Conservation (phyloP, 2,888 invertebrate species). For the Drosophila mercatorum region DNA sequence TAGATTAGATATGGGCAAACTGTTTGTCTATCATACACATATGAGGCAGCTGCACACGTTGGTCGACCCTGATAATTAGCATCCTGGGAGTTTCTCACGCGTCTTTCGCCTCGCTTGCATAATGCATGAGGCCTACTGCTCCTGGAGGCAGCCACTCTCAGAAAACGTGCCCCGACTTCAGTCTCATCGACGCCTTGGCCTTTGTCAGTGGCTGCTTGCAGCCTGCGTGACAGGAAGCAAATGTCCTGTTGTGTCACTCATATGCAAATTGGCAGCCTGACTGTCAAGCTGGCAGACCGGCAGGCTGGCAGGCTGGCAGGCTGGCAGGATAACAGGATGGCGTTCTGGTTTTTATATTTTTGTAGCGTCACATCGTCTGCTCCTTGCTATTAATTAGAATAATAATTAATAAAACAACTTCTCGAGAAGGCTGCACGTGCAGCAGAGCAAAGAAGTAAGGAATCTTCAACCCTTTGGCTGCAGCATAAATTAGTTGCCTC, state of each 20-base stretch:
- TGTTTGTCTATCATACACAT: constrained; percentile 1
- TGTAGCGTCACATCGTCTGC: constrained; percentile 38
- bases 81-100: constrained; percentile 67
- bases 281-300: constrained; percentile 32
- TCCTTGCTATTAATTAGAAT: constrained; percentile 77
- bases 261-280: constrained; percentile 75
- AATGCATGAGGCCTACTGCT: constrained; percentile 64
- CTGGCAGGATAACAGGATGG: constrained; percentile 34
- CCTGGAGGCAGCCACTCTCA: constrained; percentile 39
- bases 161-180: constrained; percentile 57
- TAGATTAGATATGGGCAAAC: background rate
- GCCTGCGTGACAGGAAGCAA: constrained; percentile 74
- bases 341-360: constrained; percentile 9
- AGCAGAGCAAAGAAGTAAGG: constrained; percentile 18
- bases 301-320: background rate
- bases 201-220: constrained; percentile 33
- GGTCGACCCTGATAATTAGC: constrained; percentile 30
- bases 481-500: constrained; percentile 75
- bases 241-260: constrained; percentile 81
- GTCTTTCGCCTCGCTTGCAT: constrained; percentile 64
- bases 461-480: constrained; percentile 51
- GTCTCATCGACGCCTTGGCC: constrained; percentile 46
- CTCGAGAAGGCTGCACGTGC: constrained; percentile 67
- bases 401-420: constrained; percentile 78
- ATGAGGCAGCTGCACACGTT: constrained; percentile 39